phyloP scores from a whole-genome alignment of 2,888 invertebrate genomes.

The Xylocampa areola region DNA sequence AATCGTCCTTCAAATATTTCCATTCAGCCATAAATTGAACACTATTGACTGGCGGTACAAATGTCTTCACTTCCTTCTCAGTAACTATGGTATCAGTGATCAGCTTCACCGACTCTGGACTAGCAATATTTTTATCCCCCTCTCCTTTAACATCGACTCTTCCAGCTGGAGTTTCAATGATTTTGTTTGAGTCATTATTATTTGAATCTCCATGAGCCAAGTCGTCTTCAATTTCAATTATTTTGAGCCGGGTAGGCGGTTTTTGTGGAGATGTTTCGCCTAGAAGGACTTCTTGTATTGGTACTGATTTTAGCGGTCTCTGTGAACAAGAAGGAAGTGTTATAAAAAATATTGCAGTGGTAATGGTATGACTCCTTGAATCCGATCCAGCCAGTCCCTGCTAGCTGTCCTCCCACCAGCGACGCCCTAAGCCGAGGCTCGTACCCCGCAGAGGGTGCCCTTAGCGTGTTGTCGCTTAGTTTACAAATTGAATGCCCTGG shows the following conservation, averaged over 20 bases:
- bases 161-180: constrained; percentile 19
- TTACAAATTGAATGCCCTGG: too few species aligned
- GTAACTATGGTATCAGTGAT: constrained; percentile 58
- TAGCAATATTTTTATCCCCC: constrained; percentile 51
- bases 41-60: constrained; percentile 89
- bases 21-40: constrained; percentile 92
- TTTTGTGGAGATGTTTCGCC: constrained; percentile 71
- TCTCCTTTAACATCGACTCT: constrained; percentile 31
- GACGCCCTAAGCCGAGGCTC: too few species aligned
- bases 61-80: constrained; percentile 63
- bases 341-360: neutral
- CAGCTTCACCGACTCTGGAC: constrained; percentile 73
- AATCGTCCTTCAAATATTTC: constrained; percentile 88
- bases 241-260: constrained; percentile 72
- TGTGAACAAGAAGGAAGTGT: constrained; percentile 66
- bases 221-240: constrained; percentile 70
- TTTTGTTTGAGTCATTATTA: constrained; percentile 69
- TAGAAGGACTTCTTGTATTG: constrained; percentile 82
- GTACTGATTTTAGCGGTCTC: constrained; percentile 89
- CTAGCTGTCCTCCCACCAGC: too few species aligned
- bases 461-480: too few species aligned
- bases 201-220: constrained; percentile 70
- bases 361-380: too few species aligned
- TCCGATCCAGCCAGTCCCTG: too few species aligned
- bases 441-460: too few species aligned